Evolutionary conservation across 2,113 vertebrate species (phyloP), one percentile per base, ranked within the genome.

Genomic region (Leucoraja erinaceus): DNA sequence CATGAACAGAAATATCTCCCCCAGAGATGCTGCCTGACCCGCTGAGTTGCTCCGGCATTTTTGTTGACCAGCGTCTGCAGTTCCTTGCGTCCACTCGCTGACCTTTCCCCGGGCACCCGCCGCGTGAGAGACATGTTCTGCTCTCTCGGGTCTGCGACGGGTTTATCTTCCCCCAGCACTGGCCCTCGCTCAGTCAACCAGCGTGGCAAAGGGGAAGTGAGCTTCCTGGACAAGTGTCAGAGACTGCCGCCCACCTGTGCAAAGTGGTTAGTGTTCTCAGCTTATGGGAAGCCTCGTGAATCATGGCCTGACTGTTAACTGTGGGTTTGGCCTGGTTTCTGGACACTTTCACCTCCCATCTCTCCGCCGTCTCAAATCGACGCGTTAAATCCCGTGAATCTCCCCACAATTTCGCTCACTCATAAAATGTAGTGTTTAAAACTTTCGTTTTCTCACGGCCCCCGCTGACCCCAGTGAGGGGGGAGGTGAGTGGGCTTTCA

Each of bases 261-360:
- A 6, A 25, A 72, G 20, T 91, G 63, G 66, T 91, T 91, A 47
- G 28, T 91, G 54, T 54, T 74, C 88, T 72, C 63, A 91, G 33
- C 18, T 91, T 91, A 91, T 91, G 66, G 90, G 90, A 91, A 91
- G 31, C 56, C 31, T 61, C 56, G 10, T 74, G 90, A 74, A 72
- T 74, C 83, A 88, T 16, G n/a, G 8, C 59, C 59, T 31, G 59
- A 68, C 8, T 91, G 7, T 74, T 91, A 72, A 54, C 61, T 47
- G 88, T 72, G 66, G 20, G 18, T 10, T 90, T 90, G 0, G 38
- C 33, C 31, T n/a, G 4, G 66, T 91, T 72, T 38, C 20, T 68
- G 47, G 31, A 28, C 68, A 54, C 33, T 5, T 4, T 38, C 31
- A 63, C 5, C 5, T 47, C 68, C 54, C 31, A 74, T 70, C 66